phyloP scores from a whole-genome alignment of 30 jellyfish, hydroid and myxozoan species.

The Hydractinia symbiolongicarpus region DNA sequence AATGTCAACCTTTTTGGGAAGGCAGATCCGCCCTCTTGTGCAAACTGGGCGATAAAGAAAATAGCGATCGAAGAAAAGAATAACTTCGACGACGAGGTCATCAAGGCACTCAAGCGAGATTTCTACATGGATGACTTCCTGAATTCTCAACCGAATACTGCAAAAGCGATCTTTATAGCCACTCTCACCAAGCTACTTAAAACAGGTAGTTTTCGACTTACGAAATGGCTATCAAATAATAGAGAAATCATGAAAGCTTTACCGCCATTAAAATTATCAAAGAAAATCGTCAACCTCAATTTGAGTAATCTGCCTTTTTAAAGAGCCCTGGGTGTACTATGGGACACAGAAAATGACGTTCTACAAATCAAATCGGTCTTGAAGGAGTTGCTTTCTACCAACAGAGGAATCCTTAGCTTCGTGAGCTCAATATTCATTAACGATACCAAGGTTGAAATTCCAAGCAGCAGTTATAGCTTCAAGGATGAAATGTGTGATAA shows the following conservation, averaged over 20 bases:
- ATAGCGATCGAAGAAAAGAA: too few relatives aligned
- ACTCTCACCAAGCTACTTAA: not conserved
- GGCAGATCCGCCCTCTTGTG: slow-evolving; percentile 10
- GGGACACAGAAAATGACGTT: slow-evolving; percentile 16
- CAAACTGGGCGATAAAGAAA: not conserved
- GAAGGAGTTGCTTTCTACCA: slow-evolving; percentile 6
- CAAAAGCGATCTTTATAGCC: too few relatives aligned
- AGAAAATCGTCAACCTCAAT: not conserved
- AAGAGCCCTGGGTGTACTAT: slow-evolving; percentile 4
- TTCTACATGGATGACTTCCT: too few relatives aligned
- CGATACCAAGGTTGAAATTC: not conserved
- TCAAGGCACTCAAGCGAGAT: too few relatives aligned
- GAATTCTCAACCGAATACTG: too few relatives aligned
- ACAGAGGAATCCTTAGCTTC: slow-evolving; percentile 9
- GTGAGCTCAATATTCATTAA: slow-evolving; percentile 12
- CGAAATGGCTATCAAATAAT: slow-evolving; percentile 1
- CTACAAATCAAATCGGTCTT: not conserved
- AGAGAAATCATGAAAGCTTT: too few relatives aligned
- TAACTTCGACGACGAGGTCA: too few relatives aligned
- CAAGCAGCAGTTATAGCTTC: slow-evolving; percentile 1
- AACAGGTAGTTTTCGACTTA: slow-evolving; percentile 17
- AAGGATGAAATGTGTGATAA: not conserved
- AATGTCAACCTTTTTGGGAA: slow-evolving; percentile 18
- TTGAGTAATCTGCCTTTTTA: not conserved
- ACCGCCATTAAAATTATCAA: not conserved